Conservation (phyloP, 2,888 invertebrate genomes). For the Biston stratarius region DNA sequence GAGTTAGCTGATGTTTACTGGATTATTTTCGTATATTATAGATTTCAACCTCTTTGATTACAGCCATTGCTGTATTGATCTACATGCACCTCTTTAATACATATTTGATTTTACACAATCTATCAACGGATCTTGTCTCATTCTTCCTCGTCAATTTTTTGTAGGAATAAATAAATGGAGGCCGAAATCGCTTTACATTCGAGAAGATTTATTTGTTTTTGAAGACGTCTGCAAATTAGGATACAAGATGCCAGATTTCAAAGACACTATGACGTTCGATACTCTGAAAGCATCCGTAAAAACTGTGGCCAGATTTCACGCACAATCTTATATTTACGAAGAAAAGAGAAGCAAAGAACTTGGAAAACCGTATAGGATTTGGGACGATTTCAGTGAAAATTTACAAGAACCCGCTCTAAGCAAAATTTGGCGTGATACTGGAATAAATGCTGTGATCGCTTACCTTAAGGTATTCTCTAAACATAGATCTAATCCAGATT, state of each 20-base stretch:
- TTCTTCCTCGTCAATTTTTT: constrained; percentile 7
- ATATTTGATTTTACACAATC: too few relatives aligned
- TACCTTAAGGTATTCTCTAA: constrained; percentile 69
- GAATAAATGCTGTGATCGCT: constrained; percentile 70
- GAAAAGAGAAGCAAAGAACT: constrained; percentile 67
- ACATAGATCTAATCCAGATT: constrained; percentile 58
- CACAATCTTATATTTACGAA: constrained; percentile 79
- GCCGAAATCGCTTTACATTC: constrained; percentile 61
- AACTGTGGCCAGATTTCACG: constrained; percentile 81
- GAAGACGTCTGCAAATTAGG: constrained; percentile 70
- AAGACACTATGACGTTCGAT: constrained; percentile 62
- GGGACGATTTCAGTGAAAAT: constrained; percentile 68
- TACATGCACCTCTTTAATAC: too few relatives aligned
- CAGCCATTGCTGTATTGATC: too few relatives aligned
- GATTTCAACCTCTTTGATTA: too few relatives aligned
- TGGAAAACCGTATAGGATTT: constrained; percentile 67
- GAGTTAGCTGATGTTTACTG: too few relatives aligned
- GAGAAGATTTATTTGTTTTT: constrained; percentile 72
- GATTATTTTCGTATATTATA: too few relatives aligned
- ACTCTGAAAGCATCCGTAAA: constrained; percentile 73
- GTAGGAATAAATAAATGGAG: constrained; percentile 68
- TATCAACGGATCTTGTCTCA: too few relatives aligned
- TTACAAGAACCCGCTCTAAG: constrained; percentile 63
- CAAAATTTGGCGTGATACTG: constrained; percentile 67
- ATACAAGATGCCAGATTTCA: constrained; percentile 66